A percentile compares a stretch with the other conserved stretches of the same genome.
Evolutionary conservation across 2,888 invertebrate species (phyloP).

Genomic region (Xestia rhomboidea): DNA sequence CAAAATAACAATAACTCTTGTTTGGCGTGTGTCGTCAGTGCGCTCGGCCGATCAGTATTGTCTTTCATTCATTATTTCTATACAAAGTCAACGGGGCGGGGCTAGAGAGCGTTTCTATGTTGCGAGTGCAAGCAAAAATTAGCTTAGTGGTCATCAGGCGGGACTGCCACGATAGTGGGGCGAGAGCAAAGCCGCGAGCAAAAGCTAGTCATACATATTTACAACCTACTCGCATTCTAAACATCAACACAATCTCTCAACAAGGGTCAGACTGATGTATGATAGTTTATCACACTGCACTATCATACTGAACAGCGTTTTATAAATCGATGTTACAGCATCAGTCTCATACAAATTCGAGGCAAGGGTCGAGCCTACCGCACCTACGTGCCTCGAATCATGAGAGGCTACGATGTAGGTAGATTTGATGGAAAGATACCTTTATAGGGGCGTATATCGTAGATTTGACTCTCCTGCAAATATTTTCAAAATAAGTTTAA

Average conservation of each 20-base stretch:
- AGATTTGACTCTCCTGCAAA: background rate
- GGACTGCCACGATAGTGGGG: no score
- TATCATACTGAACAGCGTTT: constrained; percentile 59
- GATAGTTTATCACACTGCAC: constrained; percentile 47
- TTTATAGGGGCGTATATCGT: background rate
- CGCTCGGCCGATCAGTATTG: no score
- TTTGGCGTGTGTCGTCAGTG: no score
- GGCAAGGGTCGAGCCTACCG: constrained; percentile 78
- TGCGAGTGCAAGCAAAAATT: no score
- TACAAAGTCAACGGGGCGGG: no score
- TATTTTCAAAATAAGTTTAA: background rate
- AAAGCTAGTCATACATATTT: constrained; percentile 1
- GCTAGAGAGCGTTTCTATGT: no score
- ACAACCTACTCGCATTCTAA: constrained; percentile 20
- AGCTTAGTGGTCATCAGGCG: no score
- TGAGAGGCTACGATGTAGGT: constrained; percentile 48
- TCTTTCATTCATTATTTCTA: no score
- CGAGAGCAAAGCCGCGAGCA: no score
- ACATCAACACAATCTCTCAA: constrained; percentile 56
- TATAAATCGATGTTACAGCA: constrained; percentile 74
- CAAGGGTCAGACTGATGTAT: constrained; percentile 57
- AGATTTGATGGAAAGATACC: constrained; percentile 31
- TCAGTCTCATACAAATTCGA: constrained; percentile 76
- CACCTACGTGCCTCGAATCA: constrained; percentile 77
- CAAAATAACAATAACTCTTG: no score